Evolutionary conservation across 2,888 invertebrate genomes (phyloP), one percentile per base, ranked within the genome.

Genomic region (Heteromyza rotundicornis): DNA sequence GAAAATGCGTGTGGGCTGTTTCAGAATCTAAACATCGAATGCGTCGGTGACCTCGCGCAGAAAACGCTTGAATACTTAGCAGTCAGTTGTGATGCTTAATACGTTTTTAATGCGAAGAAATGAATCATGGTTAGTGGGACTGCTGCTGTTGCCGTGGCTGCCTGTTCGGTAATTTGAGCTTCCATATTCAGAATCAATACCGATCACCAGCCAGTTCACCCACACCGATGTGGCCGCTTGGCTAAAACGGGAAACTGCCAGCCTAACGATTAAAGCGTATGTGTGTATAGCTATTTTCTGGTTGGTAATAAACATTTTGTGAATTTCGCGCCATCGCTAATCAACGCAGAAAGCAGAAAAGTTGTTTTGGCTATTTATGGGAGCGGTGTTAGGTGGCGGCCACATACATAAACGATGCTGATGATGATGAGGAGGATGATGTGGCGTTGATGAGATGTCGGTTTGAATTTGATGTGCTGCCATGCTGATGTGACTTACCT

Each of bases 321-420:
- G 40, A n/a, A 40, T n/a, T 40, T 40, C 32, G 40, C n/a, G 8
- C 40, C 40, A 40, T 40, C 8, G 10, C 40, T n/a, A 40, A 40
- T 40, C 40, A 40, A 40, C 14, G 3, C 40, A n/a, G n/a, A n/a
- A n/a, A n/a, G n/a, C n/a, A n/a, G n/a, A n/a, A n/a, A n/a, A 40
- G 40, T 40, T 7, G 40, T 40, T 40, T n/a, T 40, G 40, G 40
- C 40, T n/a, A 40, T 40, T 40, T 40, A n/a, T n/a, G 40, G 40
- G 40, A 14, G 40, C 14, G 40, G 40, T 32, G 32, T 12, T 32
- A 32, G 32, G 32, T 40, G 40, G 16, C 40, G 16, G n/a, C 10
- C n/a, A n/a, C 12, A 40, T 7, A 40, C 40, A 40, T n/a, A 40
- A 40, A n/a, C 16, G 40, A 7, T 3, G 40, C 40, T 27, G 27